Percentiles rank a stretch among this genome's conserved stretches.
These are phyloP conservation scores for Parasteatoda lunata DNA, from an alignment of 2,888 invertebrate species.

Conservation along the genomic window DNA sequence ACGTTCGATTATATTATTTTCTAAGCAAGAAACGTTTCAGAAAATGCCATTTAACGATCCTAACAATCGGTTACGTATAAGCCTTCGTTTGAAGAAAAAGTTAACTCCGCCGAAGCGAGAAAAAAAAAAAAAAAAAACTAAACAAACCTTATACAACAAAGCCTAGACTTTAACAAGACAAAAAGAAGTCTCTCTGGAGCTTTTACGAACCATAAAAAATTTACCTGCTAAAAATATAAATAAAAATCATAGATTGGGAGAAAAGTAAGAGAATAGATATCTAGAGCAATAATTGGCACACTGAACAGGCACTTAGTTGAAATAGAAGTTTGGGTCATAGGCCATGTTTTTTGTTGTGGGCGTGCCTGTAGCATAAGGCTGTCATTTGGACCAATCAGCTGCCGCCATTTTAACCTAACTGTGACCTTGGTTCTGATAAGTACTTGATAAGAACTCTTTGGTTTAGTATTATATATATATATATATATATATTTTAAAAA, in stretches of 20 bases:
- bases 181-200: background rate
- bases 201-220: background rate
- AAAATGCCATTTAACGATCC: background rate
- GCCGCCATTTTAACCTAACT: slow-evolving; percentile 26
- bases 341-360: slow-evolving; percentile 52
- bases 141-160: background rate
- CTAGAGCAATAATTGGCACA: slow-evolving; percentile 38
- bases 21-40: background rate
- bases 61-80: background rate
- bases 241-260: background rate
- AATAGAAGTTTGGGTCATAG: slow-evolving; percentile 26
- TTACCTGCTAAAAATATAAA: background rate
- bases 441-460: slow-evolving; percentile 15
- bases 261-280: slow-evolving; percentile 7
- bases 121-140: background rate
- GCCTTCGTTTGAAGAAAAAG: background rate
- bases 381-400: slow-evolving; percentile 31
- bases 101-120: background rate
- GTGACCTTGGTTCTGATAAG: slow-evolving; percentile 41
- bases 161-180: background rate
- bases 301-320: slow-evolving; percentile 13
- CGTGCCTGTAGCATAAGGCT: slow-evolving; percentile 35
- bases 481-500: too few species aligned
- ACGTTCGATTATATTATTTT: background rate
- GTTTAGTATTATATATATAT: too few species aligned